These are phyloP conservation scores for Catharus fuscescens DNA, from an alignment of 2,113 vertebrate species.

Conservation along the genomic window DNA sequence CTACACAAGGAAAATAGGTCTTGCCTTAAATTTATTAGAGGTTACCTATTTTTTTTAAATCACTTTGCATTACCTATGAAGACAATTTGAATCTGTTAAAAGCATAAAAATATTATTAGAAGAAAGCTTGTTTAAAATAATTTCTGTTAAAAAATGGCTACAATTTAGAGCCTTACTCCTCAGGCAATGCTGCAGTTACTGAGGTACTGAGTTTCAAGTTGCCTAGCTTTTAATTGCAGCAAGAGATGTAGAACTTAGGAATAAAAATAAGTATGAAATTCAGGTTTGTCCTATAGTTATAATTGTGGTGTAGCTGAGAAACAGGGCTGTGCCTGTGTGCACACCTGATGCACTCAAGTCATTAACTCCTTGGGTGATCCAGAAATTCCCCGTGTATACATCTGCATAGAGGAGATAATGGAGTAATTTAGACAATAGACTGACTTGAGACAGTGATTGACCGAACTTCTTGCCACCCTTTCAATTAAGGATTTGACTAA, in stretches of 20 bases:
- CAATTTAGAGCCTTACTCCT: background rate
- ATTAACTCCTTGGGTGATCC: slow-evolving; percentile 38
- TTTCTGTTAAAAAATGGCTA: background rate
- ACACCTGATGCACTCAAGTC: slow-evolving; percentile 11
- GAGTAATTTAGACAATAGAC: slow-evolving; percentile 38
- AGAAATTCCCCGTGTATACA: background rate
- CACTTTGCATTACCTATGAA: background rate
- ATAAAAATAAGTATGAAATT: background rate
- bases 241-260: background rate
- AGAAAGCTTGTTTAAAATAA: background rate
- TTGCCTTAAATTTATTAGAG: background rate
- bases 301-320: background rate
- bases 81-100: background rate
- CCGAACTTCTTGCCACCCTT: background rate
- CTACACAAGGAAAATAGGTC: background rate
- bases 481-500: slow-evolving; percentile 52
- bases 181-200: background rate
- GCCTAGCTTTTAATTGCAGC: background rate
- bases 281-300: background rate
- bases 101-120: background rate
- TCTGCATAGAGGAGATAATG: slow-evolving; percentile 13
- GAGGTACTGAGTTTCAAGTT: background rate
- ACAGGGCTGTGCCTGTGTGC: background rate
- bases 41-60: background rate
- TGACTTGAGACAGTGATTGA: slow-evolving; percentile 3